Conservation (phyloP, 2,797 vertebrate genomes). For the Spinus olivaceus region DNA sequence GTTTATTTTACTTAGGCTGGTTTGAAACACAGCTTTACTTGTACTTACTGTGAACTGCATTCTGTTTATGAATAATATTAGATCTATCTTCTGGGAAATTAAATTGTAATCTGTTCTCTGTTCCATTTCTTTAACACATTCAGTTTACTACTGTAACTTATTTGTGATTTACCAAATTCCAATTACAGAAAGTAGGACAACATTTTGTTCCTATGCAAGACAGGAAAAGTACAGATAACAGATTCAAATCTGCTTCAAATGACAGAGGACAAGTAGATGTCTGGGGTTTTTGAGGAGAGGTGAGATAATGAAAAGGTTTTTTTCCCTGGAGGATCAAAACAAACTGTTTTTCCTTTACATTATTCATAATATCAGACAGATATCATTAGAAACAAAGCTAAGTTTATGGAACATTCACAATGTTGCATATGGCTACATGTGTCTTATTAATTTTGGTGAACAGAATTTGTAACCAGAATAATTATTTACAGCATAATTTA, state of each 20-base stretch:
- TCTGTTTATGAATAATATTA: slow-evolving; percentile 3
- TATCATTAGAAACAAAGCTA: not conserved
- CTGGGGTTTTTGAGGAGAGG: slow-evolving; percentile 14
- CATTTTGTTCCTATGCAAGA: slow-evolving; percentile 41
- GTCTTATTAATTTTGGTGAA: not conserved
- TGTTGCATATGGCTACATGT: not conserved
- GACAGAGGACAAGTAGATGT: slow-evolving; percentile 41
- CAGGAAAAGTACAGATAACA: slow-evolving; percentile 42
- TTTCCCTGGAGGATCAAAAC: slow-evolving; percentile 23
- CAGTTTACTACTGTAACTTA: not conserved
- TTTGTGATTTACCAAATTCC: slow-evolving; percentile 9
- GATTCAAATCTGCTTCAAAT: slow-evolving; percentile 13
- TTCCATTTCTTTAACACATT: not conserved
- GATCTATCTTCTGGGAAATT: not conserved
- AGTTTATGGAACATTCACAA: not conserved
- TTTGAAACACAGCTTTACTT: slow-evolving; percentile 4
- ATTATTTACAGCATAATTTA: not conserved
- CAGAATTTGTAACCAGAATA: not conserved
- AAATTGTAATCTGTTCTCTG: slow-evolving; percentile 3
- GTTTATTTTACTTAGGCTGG: not conserved
- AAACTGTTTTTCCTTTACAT: slow-evolving; percentile 11
- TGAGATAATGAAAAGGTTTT: slow-evolving; percentile 29
- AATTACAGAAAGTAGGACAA: slow-evolving; percentile 49
- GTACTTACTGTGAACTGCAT: not conserved
- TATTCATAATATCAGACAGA: not conserved